A percentile compares a stretch with the other conserved stretches of the same genome.
These are phyloP conservation scores for Holacanthella duospinosa DNA, from an alignment of 2,888 invertebrate genomes.

Conservation along the genomic window DNA sequence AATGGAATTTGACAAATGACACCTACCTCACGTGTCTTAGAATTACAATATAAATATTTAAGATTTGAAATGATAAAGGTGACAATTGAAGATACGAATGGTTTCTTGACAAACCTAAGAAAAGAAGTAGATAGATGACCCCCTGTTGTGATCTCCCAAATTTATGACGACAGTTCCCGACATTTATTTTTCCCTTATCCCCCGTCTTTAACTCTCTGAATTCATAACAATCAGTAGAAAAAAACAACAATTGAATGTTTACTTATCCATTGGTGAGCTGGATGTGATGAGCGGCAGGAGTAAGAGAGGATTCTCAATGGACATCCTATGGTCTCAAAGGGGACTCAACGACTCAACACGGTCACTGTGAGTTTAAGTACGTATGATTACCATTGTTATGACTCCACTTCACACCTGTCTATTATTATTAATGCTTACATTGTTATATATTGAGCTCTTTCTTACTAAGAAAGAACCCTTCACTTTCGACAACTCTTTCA, in stretches of 20 bases:
- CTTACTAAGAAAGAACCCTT: neutral
- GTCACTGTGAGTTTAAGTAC: too few relatives aligned
- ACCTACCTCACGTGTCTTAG: neutral
- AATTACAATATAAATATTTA: neutral
- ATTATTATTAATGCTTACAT: neutral
- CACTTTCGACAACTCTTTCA: neutral
- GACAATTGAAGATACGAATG: neutral
- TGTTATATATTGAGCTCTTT: neutral
- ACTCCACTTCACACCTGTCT: conserved; percentile 31
- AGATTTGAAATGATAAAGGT: conserved; percentile 1
- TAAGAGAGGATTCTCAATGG: neutral
- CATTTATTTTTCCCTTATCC: neutral
- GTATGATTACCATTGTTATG: conserved; percentile 24
- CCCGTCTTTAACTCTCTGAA: neutral
- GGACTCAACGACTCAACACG: neutral
- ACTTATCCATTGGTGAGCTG: too few relatives aligned
- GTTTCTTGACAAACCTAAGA: neutral
- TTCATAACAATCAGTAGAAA: conserved; percentile 7
- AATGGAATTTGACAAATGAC: neutral
- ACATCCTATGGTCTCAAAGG: neutral
- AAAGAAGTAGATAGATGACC: neutral
- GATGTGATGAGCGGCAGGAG: too few relatives aligned
- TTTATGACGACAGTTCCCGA: conserved; percentile 1
- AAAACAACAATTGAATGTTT: neutral
- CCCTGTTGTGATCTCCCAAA: conserved; percentile 7